Conservation (phyloP, 2,113 vertebrate species). For the Hippopotamus amphibius region DNA sequence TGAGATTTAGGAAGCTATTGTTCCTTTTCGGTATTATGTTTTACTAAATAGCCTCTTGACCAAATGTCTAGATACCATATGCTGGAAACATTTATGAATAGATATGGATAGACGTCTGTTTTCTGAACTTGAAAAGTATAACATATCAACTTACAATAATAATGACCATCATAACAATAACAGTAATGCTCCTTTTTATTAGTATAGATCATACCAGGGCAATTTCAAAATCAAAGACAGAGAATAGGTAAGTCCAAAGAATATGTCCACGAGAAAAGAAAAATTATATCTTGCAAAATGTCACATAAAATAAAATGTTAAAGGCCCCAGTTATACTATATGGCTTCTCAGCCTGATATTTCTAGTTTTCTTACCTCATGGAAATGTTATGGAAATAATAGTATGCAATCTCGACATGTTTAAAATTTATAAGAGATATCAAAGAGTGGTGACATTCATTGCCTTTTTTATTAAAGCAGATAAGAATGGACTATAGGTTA, state of each 20-base stretch:
- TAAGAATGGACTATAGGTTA: constrained; percentile 85
- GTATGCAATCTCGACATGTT: constrained; percentile 71
- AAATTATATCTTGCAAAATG: constrained; percentile 35
- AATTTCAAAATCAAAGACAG: neutral
- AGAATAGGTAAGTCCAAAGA: neutral
- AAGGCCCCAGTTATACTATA: neutral
- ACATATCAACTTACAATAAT: constrained; percentile 23
- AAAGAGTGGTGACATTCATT: constrained; percentile 82
- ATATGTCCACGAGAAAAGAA: neutral
- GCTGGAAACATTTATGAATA: neutral
- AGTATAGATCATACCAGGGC: neutral
- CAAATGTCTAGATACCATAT: neutral
- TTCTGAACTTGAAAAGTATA: neutral
- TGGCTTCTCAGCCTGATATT: constrained; percentile 7
- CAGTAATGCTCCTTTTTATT: neutral
- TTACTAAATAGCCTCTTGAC: constrained; percentile 34
- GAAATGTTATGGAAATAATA: constrained; percentile 69
- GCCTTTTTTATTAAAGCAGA: constrained; percentile 87
- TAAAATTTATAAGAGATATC: constrained; percentile 80
- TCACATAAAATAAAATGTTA: neutral
- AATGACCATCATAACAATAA: neutral
- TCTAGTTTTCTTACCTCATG: constrained; percentile 22
- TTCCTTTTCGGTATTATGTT: constrained; percentile 16
- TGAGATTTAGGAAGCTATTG: neutral
- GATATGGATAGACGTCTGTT: neutral